These are phyloP conservation scores for Eudyptes chrysolophus DNA, from an alignment of 2,113 vertebrate species.

Conservation along the genomic window DNA sequence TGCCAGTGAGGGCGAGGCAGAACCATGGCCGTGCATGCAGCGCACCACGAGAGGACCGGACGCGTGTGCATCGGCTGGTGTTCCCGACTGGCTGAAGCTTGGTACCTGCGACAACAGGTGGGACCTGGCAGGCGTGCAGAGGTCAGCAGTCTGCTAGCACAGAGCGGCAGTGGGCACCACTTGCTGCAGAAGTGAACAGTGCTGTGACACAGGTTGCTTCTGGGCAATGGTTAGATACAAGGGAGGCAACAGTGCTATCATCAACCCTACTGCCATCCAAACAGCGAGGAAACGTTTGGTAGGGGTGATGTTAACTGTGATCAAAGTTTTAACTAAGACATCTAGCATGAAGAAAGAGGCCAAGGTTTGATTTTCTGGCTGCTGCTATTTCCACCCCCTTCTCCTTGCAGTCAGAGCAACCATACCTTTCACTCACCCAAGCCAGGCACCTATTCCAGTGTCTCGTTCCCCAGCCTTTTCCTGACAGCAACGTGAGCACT, in stretches of 20 bases:
- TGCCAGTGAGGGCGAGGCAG: neutral
- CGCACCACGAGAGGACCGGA: fast-evolving
- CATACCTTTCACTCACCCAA: neutral
- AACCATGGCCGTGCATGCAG: fast-evolving
- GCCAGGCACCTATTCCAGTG: neutral
- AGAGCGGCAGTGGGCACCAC: fast-evolving
- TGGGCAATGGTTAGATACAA: neutral
- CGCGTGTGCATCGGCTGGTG: neutral
- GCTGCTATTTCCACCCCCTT: neutral
- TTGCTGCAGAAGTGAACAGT: neutral
- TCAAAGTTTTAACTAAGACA: neutral
- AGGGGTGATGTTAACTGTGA: neutral
- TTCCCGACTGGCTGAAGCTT: fast-evolving
- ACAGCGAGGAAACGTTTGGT: neutral
- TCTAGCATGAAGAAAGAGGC: neutral
- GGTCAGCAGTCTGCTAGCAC: neutral
- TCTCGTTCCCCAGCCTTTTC: neutral
- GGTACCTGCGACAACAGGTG: neutral
- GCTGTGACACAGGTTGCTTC: neutral
- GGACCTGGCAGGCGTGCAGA: neutral
- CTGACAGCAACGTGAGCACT: neutral
- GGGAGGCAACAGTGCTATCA: fast-evolving
- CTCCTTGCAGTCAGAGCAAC: neutral
- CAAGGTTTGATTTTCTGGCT: neutral
- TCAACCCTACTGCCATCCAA: neutral